These are phyloP conservation scores for Montipora sp. DNA, from an alignment of 64 coral and sea anemone genomes.

Conservation along the genomic window DNA sequence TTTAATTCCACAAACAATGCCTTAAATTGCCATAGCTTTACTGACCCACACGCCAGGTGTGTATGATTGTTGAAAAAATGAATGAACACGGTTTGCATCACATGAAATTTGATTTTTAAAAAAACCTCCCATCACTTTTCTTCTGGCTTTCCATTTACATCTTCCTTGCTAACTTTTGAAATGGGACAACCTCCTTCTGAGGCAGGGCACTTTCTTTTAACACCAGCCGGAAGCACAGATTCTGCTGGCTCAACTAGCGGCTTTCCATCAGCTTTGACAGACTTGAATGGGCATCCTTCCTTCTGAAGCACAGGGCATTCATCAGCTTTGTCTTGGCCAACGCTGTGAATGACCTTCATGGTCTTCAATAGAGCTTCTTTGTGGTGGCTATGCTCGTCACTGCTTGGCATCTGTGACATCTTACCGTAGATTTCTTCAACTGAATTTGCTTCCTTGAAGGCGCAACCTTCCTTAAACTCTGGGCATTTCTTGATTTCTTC, in stretches of 20 bases:
- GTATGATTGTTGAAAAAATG: no score
- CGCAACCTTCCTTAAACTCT: constrained; percentile 75
- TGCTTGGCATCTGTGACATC: constrained; percentile 59
- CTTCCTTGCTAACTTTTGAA: constrained; percentile 47
- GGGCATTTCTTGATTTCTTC: constrained; percentile 72
- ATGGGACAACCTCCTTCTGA: constrained; percentile 70
- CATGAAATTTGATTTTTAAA: background rate
- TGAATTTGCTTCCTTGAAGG: constrained; percentile 66
- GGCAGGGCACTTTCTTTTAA: constrained; percentile 44
- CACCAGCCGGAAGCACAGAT: constrained; percentile 19
- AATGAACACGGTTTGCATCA: constrained; percentile 49
- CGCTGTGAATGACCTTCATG: constrained; percentile 71
- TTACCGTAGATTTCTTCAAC: constrained; percentile 67
- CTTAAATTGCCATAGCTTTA: no score
- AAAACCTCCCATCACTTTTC: constrained; percentile 1
- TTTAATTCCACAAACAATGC: no score
- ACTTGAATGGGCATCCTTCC: constrained; percentile 69
- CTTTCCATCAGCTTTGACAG: constrained; percentile 61
- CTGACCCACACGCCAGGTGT: no score
- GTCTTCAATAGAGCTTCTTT: constrained; percentile 59
- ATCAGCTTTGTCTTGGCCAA: constrained; percentile 46
- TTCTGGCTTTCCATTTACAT: constrained; percentile 16
- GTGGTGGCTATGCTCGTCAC: constrained; percentile 53
- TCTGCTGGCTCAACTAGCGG: constrained; percentile 47
- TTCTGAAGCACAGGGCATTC: constrained; percentile 63